phyloP scores from a whole-genome alignment of 2,113 vertebrate genomes.

The Hippocampus zosterae region DNA sequence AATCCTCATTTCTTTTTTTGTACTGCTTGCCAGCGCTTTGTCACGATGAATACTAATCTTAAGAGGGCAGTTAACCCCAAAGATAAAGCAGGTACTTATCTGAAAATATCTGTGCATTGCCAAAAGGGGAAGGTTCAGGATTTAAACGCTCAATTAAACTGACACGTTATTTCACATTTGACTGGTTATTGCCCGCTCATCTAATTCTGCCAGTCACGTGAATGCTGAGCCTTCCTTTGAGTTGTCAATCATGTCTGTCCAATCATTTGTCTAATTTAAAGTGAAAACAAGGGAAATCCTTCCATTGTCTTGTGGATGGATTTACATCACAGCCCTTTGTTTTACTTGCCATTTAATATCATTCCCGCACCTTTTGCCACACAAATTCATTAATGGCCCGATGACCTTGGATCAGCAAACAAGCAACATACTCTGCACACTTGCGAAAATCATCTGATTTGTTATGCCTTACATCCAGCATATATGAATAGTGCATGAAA shows the following conservation, averaged over 20 bases:
- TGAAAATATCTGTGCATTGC: slow-evolving; percentile 30
- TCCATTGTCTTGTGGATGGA: neutral
- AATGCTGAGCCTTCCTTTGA: slow-evolving; percentile 45
- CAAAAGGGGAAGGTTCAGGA: slow-evolving; percentile 38
- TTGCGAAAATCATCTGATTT: neutral
- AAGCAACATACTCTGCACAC: neutral
- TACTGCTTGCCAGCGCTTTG: slow-evolving; percentile 72
- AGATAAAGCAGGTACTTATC: slow-evolving; percentile 71
- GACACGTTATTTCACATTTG: neutral
- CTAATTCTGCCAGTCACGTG: neutral
- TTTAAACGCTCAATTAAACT: neutral
- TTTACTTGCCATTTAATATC: neutral
- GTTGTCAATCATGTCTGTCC: slow-evolving; percentile 5
- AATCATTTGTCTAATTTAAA: neutral
- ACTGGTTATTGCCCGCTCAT: neutral
- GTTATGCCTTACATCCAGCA: neutral
- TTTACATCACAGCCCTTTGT: neutral
- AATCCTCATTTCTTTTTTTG: slow-evolving; percentile 28
- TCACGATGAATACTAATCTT: slow-evolving; percentile 72
- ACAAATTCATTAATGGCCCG: neutral
- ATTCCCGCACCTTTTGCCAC: neutral
- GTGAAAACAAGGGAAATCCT: neutral
- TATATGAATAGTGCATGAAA: slow-evolving; percentile 44
- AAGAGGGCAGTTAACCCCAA: slow-evolving; percentile 67
- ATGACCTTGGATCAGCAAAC: neutral